phyloP scores from a whole-genome alignment of 2,113 vertebrate species.

The Phaethornis superciliosus region DNA sequence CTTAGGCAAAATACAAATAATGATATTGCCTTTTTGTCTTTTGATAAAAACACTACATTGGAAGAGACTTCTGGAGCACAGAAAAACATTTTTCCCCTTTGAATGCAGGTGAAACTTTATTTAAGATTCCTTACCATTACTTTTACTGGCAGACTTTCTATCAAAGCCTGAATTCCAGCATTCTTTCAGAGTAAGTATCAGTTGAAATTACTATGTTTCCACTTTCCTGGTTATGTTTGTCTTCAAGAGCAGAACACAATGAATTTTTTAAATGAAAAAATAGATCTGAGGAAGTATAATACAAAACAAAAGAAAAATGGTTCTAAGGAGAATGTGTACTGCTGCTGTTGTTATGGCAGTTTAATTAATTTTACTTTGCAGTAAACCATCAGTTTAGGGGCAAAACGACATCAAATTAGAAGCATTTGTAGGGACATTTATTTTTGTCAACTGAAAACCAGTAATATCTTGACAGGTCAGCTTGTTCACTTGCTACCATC shows the following conservation, averaged over 20 bases:
- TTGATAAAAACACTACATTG: background rate
- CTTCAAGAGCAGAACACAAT: background rate
- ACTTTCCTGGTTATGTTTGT: background rate
- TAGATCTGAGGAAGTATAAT: background rate
- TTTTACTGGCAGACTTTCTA: background rate
- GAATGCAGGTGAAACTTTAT: background rate
- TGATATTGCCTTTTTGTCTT: background rate
- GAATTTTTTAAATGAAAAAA: background rate
- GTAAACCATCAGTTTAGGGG: background rate
- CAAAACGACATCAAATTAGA: background rate
- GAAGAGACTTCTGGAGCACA: background rate
- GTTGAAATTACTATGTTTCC: background rate
- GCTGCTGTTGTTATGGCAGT: background rate
- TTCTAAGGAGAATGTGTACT: background rate
- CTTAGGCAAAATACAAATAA: background rate
- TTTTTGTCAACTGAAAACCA: background rate
- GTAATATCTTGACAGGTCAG: background rate
- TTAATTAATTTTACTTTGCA: background rate
- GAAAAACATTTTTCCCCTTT: background rate
- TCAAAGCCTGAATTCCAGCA: background rate
- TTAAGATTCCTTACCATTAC: background rate
- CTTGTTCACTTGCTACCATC: background rate
- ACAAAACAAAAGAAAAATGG: background rate
- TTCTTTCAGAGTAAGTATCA: background rate
- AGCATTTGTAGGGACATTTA: background rate